Evolutionary conservation across 30 jellyfish, hydroid and myxozoan genomes (phyloP).

Genomic region (Pelagia noctiluca): DNA sequence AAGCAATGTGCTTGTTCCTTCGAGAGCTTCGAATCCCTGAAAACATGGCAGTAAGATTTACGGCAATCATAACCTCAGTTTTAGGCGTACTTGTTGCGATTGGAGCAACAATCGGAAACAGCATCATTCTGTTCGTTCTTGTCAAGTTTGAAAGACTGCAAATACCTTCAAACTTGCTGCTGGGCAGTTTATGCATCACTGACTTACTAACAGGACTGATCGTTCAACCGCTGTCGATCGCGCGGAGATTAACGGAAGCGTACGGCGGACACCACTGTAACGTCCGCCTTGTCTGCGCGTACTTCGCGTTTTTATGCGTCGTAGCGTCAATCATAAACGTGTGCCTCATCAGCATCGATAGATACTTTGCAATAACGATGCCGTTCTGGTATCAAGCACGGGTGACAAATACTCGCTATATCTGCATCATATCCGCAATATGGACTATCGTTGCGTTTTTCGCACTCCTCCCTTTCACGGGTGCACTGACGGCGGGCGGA

Average conservation of each 20-base stretch:
- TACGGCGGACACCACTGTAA: constrained; percentile 29
- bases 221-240: constrained; percentile 47
- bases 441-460: constrained; percentile 24
- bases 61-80: constrained; percentile 46
- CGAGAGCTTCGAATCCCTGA: constrained; percentile 28
- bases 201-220: constrained; percentile 52
- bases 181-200: constrained; percentile 51
- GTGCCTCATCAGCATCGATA: constrained; percentile 61
- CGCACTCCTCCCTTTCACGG: constrained; percentile 49
- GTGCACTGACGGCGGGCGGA: constrained; percentile 15
- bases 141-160: constrained; percentile 51
- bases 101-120: constrained; percentile 55
- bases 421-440: background rate
- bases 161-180: constrained; percentile 57
- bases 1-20: constrained; percentile 39
- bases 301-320: constrained; percentile 55
- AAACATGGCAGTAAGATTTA: constrained; percentile 41
- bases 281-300: constrained; percentile 63
- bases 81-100: constrained; percentile 38
- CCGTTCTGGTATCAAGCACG: constrained; percentile 55
- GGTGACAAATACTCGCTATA: constrained; percentile 25
- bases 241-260: constrained; percentile 50
- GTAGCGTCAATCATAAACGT: constrained; percentile 60
- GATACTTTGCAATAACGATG: constrained; percentile 45
- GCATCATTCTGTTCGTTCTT: constrained; percentile 23